Evolutionary conservation across 2,888 invertebrate species (phyloP), one percentile per base, ranked within the genome.

Genomic region (Crioceris asparagi): DNA sequence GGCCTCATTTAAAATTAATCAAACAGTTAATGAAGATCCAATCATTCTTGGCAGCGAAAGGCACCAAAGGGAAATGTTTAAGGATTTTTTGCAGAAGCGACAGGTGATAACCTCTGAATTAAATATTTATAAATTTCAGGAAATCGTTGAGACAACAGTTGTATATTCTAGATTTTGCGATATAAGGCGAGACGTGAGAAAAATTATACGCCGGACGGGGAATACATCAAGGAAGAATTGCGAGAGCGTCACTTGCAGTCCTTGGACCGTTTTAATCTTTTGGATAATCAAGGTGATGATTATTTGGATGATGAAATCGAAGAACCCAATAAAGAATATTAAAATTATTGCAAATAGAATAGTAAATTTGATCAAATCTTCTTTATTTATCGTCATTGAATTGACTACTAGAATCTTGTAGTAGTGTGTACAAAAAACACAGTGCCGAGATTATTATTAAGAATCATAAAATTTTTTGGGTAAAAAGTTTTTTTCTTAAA

Each of bases 11-110:
- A 46, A 51, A 32, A n/a, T 36, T 17, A 43, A 32, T 14, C 46
- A 53, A 23, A 33, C 51, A 7, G 30, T 50, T 3, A 59, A 60
- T 46, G 38, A 48, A 36, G 40, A 54, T 42, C 53, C 56, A 29
- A 35, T 61, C 5, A 34, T 46, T 25, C 57, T 52, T 47, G 38
- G 45, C 10, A 56, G 48, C 21, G 35, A 38, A 0, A 62, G 60
- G 33, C 47, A 60, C 32, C 71, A 74, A 50, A 62, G 63, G 38
- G 60, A 67, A 39, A 69, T 72, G 10, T 66, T 79, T 41, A 62
- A 67, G 0, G 65, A 73, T 15, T 78, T 77, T 55, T 57, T 77
- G 41, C 48, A 60, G 26, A 66, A 72, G 44, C 64, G 73, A 63
- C 66, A 68, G 64, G 69, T 70, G 47, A 36, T 27, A 31, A 15